phyloP scores from a whole-genome alignment of 2,113 vertebrate species.

The Bubalus kerabau region DNA sequence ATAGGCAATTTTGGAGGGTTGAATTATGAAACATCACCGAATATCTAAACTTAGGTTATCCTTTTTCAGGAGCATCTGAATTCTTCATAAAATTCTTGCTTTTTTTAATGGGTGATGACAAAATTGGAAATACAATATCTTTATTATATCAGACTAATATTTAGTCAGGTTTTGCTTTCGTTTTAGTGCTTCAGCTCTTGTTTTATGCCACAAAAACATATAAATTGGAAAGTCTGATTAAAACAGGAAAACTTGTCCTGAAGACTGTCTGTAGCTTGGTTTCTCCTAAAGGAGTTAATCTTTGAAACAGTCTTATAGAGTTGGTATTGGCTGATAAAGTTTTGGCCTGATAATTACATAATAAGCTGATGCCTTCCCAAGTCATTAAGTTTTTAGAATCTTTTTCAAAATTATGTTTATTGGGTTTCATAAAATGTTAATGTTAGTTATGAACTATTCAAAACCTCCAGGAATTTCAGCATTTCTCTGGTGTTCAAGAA shows the following conservation, averaged over 20 bases:
- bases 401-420: conserved; percentile 41
- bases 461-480: conserved; percentile 27
- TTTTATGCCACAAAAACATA: not conserved
- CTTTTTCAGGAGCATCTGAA: not conserved
- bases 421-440: conserved; percentile 58
- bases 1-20: not conserved
- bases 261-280: not conserved
- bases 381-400: conserved; percentile 54
- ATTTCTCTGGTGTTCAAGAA: conserved; percentile 30
- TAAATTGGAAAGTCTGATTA: not conserved
- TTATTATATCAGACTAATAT: not conserved
- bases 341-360: conserved; percentile 25
- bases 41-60: not conserved
- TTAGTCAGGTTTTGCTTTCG: not conserved
- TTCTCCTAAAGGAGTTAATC: not conserved
- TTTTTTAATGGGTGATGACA: not conserved
- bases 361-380: not conserved
- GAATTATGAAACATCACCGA: not conserved
- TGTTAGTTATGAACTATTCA: conserved; percentile 55
- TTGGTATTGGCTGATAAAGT: not conserved
- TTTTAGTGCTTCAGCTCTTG: not conserved
- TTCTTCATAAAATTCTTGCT: not conserved
- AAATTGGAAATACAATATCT: not conserved
- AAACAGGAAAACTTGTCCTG: not conserved
- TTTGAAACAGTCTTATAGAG: not conserved